A percentile compares a stretch with the other conserved stretches of the same genome.
Evolutionary conservation across 2,888 invertebrate species (phyloP).

Genomic region (Melikaiella ostensackeni): DNA sequence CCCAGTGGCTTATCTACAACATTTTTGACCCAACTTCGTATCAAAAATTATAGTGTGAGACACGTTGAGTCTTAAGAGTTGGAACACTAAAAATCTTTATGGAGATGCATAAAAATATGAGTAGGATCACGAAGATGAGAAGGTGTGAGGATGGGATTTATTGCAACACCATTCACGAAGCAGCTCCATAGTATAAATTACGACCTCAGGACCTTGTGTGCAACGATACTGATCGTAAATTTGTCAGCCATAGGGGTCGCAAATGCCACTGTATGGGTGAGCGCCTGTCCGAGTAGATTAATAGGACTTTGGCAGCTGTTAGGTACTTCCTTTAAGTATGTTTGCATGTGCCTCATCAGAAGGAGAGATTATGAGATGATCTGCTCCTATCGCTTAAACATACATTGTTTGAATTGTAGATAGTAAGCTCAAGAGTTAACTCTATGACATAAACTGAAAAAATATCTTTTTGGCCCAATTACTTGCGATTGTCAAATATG

Average conservation of each 20-base stretch:
- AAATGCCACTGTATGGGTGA: conserved; percentile 32
- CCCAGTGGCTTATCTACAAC: too few species aligned
- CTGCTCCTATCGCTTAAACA: background rate
- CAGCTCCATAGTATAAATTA: conserved; percentile 35
- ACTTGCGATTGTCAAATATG: too few species aligned
- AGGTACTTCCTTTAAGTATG: conserved; percentile 17
- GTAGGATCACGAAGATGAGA: background rate
- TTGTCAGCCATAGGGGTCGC: conserved; percentile 37
- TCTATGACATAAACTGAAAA: too few species aligned
- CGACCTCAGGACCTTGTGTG: conserved; percentile 38
- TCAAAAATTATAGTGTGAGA: background rate
- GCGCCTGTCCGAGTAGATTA: conserved; percentile 27
- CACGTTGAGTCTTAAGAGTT: background rate
- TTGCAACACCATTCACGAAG: conserved; percentile 26
- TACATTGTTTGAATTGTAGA: background rate
- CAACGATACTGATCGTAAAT: conserved; percentile 36
- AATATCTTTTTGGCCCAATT: too few species aligned
- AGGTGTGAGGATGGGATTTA: conserved; percentile 17
- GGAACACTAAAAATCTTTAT: background rate
- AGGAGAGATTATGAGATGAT: background rate
- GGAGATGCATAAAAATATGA: background rate
- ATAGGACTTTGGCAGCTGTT: conserved; percentile 37
- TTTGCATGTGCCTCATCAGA: background rate
- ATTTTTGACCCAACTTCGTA: too few species aligned
- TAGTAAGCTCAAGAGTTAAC: background rate